Conservation (phyloP, 30 jellyfish, hydroid and myxozoan genomes). For the Haliclystus octoradiatus region DNA sequence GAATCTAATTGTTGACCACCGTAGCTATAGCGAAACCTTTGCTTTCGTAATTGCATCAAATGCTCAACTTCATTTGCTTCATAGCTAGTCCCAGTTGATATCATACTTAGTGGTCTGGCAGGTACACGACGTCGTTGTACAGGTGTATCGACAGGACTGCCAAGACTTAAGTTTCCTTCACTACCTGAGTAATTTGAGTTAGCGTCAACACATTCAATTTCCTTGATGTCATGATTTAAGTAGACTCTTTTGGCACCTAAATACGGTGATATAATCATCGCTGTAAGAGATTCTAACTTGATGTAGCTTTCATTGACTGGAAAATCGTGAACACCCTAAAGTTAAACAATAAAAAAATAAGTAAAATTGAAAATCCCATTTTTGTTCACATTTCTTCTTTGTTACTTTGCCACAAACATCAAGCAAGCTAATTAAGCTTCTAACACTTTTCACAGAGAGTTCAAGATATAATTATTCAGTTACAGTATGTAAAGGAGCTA, state of each 20-base stretch:
- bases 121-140: constrained; percentile 7
- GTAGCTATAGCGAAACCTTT: constrained; percentile 50
- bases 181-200: constrained; percentile 21
- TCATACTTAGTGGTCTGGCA: constrained; percentile 58
- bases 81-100: constrained; percentile 37
- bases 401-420: no score
- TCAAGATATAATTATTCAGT: no score
- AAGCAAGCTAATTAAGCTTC: no score
- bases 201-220: not conserved
- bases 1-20: constrained; percentile 52
- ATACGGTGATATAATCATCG: constrained; percentile 60
- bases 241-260: constrained; percentile 75
- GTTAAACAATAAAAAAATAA: no score
- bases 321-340: constrained; percentile 70
- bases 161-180: constrained; percentile 10
- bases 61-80: constrained; percentile 81
- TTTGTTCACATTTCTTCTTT: no score
- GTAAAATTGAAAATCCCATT: no score
- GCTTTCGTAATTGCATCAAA: constrained; percentile 53
- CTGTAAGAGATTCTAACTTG: constrained; percentile 64
- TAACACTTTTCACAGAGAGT: no score
- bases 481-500: no score
- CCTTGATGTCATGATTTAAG: constrained; percentile 6
- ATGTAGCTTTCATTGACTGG: constrained; percentile 71
- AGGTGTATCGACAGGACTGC: constrained; percentile 27